phyloP scores from a whole-genome alignment of 2,797 vertebrate genomes.

The Mus caroli region DNA sequence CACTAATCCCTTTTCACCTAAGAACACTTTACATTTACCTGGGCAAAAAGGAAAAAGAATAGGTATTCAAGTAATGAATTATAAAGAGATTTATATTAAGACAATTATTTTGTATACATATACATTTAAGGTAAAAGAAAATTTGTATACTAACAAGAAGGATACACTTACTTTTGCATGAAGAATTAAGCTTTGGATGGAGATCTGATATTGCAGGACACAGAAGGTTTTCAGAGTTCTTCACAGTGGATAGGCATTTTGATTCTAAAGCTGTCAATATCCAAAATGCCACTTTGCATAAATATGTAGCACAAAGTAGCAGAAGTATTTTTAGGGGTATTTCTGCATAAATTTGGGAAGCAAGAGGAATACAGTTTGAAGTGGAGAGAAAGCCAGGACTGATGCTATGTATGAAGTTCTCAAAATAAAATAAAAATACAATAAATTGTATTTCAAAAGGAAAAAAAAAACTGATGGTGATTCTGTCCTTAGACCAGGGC shows the following conservation, averaged over 20 bases:
- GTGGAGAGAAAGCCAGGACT: neutral
- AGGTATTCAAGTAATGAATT: neutral
- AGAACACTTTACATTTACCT: neutral
- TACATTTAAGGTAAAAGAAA: neutral
- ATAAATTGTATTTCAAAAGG: neutral
- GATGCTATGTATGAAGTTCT: neutral
- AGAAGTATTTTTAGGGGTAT: neutral
- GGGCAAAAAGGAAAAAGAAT: neutral
- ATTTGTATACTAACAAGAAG: neutral
- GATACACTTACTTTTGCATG: neutral
- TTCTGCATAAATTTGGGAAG: neutral
- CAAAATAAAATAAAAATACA: neutral
- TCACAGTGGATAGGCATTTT: neutral
- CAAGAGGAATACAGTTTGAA: neutral
- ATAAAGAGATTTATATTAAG: neutral
- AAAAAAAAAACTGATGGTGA: neutral
- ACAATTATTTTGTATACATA: neutral
- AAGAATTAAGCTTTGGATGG: neutral
- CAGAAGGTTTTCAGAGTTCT: neutral
- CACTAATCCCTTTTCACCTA: neutral
- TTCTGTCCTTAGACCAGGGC: neutral
- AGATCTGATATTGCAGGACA: neutral
- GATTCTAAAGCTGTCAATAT: neutral
- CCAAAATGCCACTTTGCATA: neutral
- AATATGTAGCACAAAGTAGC: neutral